phyloP scores from a whole-genome alignment of 2,113 vertebrate species.

The Dolichotis patagonum region DNA sequence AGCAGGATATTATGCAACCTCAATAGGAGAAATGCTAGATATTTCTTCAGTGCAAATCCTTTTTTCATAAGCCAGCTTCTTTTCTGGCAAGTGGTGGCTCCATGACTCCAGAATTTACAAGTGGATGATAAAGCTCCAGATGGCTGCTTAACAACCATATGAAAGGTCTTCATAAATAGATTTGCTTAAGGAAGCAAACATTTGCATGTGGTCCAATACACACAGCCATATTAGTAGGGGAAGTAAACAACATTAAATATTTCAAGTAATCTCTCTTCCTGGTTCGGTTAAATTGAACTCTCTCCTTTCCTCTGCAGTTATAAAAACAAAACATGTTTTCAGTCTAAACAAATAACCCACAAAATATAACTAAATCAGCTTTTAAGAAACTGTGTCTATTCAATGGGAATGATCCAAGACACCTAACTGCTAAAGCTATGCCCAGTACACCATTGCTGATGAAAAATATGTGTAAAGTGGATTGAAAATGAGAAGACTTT shows the following conservation, averaged over 20 bases:
- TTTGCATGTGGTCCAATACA: background rate
- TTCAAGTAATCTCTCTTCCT: background rate
- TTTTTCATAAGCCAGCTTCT: background rate
- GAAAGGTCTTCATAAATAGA: slow-evolving; percentile 15
- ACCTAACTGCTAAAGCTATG: background rate
- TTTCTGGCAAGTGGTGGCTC: background rate
- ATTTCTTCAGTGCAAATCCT: background rate
- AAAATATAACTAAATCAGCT: background rate
- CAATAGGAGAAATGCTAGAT: background rate
- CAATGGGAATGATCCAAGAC: background rate
- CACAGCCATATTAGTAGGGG: background rate
- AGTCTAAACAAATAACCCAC: background rate
- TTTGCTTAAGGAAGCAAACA: slow-evolving; percentile 29
- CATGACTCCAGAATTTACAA: background rate
- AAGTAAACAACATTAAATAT: background rate
- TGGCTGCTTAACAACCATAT: slow-evolving; percentile 22
- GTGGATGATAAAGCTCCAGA: background rate
- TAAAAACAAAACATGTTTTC: slow-evolving; percentile 5
- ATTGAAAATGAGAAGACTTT: background rate
- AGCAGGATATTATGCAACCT: background rate
- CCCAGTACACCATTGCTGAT: background rate
- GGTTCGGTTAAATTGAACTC: background rate
- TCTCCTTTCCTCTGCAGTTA: background rate
- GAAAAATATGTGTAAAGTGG: background rate
- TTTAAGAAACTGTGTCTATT: background rate